Evolutionary conservation across 2,888 invertebrate species (phyloP), one percentile per base, ranked within the genome.

Genomic region (Phalera bucephala): DNA sequence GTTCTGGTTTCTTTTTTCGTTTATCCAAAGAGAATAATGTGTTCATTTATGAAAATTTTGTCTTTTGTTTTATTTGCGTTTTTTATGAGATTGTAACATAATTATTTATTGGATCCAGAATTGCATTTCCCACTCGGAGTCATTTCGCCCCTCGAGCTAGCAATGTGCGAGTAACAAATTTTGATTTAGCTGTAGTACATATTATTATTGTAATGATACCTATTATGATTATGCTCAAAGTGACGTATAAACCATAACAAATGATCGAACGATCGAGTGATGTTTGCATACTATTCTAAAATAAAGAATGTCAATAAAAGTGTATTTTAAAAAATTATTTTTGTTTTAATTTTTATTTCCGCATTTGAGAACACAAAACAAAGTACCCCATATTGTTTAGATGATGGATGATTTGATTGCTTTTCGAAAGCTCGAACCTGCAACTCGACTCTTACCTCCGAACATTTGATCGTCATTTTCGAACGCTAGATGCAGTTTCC

Each of bases 301-400:
- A 80, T 77, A 76, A 69, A 83, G 78, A 86, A 88, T 85, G 86
- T 89, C 88, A 89, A 88, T 88, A 89, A 89, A 89, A 73, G 79
- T 80, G 84, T 87, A 86, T 87, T 86, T 86, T 85, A 87, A 88
- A 86, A 58, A 80, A 72, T 72, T 69, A 54, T 28, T 33, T 33
- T 46, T 69, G 57, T 73, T 72, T 74, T 43, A 45, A 46, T 55
- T n/a, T n/a, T n/a, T n/a, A n/a, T n/a, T n/a, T n/a, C n/a, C n/a
- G n/a, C n/a, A n/a, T n/a, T n/a, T n/a, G n/a, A n/a, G n/a, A n/a
- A n/a, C n/a, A n/a, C n/a, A n/a, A n/a, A n/a, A n/a, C n/a, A n/a
- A n/a, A n/a, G n/a, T n/a, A n/a, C n/a, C n/a, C n/a, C n/a, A n/a
- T n/a, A n/a, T n/a, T n/a, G n/a, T n/a, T n/a, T n/a, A n/a, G n/a